Base-by-base conservation (phyloP, 2,797 vertebrate species). In the Tarsius wallacei region DNA sequence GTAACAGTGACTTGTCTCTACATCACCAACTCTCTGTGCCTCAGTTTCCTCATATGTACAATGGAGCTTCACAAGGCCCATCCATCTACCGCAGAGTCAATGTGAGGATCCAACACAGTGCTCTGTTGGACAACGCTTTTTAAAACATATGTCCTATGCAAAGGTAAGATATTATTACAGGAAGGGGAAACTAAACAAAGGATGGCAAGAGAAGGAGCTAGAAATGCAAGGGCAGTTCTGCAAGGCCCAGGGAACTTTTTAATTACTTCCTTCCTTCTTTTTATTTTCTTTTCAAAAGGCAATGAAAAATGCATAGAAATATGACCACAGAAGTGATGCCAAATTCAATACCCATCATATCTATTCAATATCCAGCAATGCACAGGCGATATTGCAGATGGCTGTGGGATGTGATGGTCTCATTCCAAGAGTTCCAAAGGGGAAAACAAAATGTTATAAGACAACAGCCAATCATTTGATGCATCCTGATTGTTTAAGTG, bases 301-400 rank as follows among this genome's bases (percentile, higher is more conserved):
- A 97, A 96, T 96, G 82, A 96, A 96, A 96, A 96, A 76, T 80
- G 94, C 61, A 94, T 55, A 93, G 24, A 96, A 97, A 95, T 97
- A 95, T 94, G 95, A 93, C 90, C 86, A 71, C 28, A 78, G 96
- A 91, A 94, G 19, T 31, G 66, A 93, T 96, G 97, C 96, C 97
- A 97, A 96, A 93, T 94, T 81, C 90, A 97, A 96, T 92, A 78
- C 78, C 94, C 97, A 93, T 97, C 97, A 94, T 87, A 95, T 81
- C 97, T 97, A 89, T 77, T 97, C 97, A 98, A 93, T 95, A 97
- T 96, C 97, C 97, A 97, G 97, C 82, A 89, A 93, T 96, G 61
- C 87, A 85, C 96, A 96, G 36, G 94, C 63, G 47, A 71, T 78
- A 61, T 71, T 96, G 83, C 97, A 98, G 96, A 97, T 96, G 96